Base-by-base conservation (phyloP, 2,888 invertebrate genomes). In the Amphipyra berbera region DNA sequence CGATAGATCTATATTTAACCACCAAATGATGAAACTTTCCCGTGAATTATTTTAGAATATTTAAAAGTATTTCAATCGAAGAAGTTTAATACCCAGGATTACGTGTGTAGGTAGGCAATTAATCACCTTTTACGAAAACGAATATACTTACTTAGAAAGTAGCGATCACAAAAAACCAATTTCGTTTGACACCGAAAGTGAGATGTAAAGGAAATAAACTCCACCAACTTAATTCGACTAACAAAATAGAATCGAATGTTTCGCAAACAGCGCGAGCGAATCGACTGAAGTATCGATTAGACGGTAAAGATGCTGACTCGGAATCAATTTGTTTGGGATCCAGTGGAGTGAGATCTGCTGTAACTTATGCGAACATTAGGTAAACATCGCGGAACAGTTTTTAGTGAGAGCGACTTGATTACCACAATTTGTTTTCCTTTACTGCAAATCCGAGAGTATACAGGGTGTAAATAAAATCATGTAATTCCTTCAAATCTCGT, bases 171-270 rank as follows among this genome's bases (percentile, higher is more conserved):
- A 55, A 71, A 67, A 71, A 40, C 5, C 45, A 46, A 68, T 63
- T 73, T 45, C 27, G n/a, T 42, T 41, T 57, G 49, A 49, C 50
- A 63, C 38, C 12, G 21, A 52, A 14, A 62, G 33, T 41, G 55
- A 64, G 13, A 61, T 49, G 37, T 49, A 55, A 52, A 53, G 21
- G 61, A 61, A 73, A 66, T 61, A 78, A 64, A 77, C 44, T 59
- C 42, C 41, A 21, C 27, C 42, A 46, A 61, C 56, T 61, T 61
- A 59, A 66, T 65, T 73, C 59, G 48, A 66, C 45, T 52, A 53
- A 42, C 55, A 60, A 61, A 72, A 70, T 58, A 61, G 49, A 73
- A 52, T 69, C 49, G 53, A 60, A 58, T 54, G 66, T 15, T 63
- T 45, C 35, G 67, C 46, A 67, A 66, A 62, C 53, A 69, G 63